Base-by-base conservation (phyloP, 2,113 vertebrate species). In the Chloropsis cyanopogon region DNA sequence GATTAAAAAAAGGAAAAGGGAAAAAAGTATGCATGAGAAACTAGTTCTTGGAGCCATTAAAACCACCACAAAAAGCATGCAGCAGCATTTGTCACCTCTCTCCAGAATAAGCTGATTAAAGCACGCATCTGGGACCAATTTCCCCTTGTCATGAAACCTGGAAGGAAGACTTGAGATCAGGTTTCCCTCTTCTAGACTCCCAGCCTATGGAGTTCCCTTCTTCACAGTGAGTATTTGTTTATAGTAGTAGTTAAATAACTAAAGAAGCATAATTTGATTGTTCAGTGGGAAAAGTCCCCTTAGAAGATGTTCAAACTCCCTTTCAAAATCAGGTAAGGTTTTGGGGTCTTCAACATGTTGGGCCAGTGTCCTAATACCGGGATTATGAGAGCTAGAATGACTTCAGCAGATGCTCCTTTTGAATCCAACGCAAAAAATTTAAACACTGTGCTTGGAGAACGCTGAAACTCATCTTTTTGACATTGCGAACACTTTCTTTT, bases 391-490 rank as follows among this genome's bases (percentile, higher is more conserved):
- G 31, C 7, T 69, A 61, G 49, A 93, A 85, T 33, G 77, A 39
- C 25, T 94, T 79, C 75, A 72, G 31, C 78, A 85, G 68, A 92
- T 85, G 85, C 10, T 94, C 13, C n/a, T 82, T 85, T 76, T 85
- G 63, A 95, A 76, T 85, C 28, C 37, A 69, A 35, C 20, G 87
- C 16, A 71, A 84, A 75, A 80, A 59, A 6, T 3, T 24, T 21
- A 63, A 92, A 57, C 18, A 33, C 4, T 72, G 19, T 47, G 19
- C 47, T 92, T 79, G 35, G 65, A 94, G 14, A 90, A 84, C 23
- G 20, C 61, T 71, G 90, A 76, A 93, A 87, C 70, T n/a, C 90
- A 87, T 90, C 21, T 86, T 79, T 96, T 57, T 94, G 70, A 72
- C 73, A 53, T 68, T 60, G 73, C 78, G 77, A 95, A 68, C 10